Evolutionary conservation across 2,888 invertebrate species (phyloP), one percentile per base, ranked within the genome.

Genomic region (Iselma pallidipennis): DNA sequence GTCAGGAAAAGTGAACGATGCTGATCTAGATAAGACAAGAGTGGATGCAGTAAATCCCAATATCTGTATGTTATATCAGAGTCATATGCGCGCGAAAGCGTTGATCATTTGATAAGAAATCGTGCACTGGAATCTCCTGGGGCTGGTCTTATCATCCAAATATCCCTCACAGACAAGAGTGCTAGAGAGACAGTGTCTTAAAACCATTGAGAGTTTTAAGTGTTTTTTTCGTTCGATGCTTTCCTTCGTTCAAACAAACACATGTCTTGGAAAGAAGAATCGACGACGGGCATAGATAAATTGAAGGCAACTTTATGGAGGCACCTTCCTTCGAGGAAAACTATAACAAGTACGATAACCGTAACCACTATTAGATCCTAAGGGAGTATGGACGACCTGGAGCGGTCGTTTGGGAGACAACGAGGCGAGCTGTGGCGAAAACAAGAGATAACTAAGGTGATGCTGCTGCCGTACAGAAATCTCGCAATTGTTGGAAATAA

Each of bases 291-390:
- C n/a, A 37, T 37, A 37, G 74, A 78, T 80, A 79, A 78, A 79
- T 78, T 78, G 78, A 75, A 75, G 73, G 68, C 75, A 71, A 78
- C 74, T 80, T 81, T 81, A 80, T 79, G 78, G 77, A 42, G 73
- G 76, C 77, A 81, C 81, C 81, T 81, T 80, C 77, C 75, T 78
- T 42, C 70, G 72, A 74, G 74, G 74, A 73, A 75, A 74, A 80
- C 80, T 78, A 78, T 80, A 80, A 80, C 78, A 76, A 71, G 76
- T 71, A 74, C 78, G 80, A 81, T 81, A 80, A 80, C 78, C 77
- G 80, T 80, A 80, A 80, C 80, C 76, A 75, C 76, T 75, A 76
- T 75, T 74, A 72, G 76, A 74, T 77, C 78, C 78, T 75, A 70
- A 63, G 78, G 76, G 78, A 76, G 66, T 71, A 66, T 61, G 63